These are phyloP conservation scores for Xestia ashworthii DNA, from an alignment of 2,888 invertebrate species.

Conservation along the genomic window DNA sequence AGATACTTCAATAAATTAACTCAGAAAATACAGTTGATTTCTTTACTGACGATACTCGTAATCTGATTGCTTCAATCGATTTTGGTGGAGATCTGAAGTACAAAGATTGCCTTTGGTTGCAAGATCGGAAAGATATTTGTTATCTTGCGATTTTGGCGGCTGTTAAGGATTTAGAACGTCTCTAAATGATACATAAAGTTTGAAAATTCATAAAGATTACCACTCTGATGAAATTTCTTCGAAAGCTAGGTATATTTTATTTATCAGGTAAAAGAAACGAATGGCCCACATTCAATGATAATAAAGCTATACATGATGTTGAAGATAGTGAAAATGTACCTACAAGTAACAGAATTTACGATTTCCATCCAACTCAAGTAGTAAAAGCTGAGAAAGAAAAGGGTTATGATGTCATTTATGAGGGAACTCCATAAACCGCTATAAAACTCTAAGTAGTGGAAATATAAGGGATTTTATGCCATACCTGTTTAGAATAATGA, in stretches of 20 bases:
- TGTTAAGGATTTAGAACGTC: neutral
- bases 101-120: conserved; percentile 34
- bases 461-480: conserved; percentile 49
- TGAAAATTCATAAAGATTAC: neutral
- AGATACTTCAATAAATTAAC: conserved; percentile 42
- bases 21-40: conserved; percentile 26
- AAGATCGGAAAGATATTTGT: conserved; percentile 31
- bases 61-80: conserved; percentile 53
- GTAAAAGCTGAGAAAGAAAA: conserved; percentile 34
- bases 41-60: conserved; percentile 33
- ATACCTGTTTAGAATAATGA: conserved; percentile 39
- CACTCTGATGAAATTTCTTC: neutral
- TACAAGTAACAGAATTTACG: conserved; percentile 2
- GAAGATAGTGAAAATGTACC: neutral
- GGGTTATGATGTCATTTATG: conserved; percentile 47
- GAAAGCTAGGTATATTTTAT: neutral
- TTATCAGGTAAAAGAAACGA: neutral
- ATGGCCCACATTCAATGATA: neutral
- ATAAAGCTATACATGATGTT: neutral
- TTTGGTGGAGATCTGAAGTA: conserved; percentile 40
- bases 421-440: conserved; percentile 26
- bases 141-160: conserved; percentile 8
- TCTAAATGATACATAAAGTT: conserved; percentile 6
- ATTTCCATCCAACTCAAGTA: conserved; percentile 28
- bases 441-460: conserved; percentile 42